phyloP scores from a whole-genome alignment of 2,113 vertebrate species.

The Bubalus kerabau region DNA sequence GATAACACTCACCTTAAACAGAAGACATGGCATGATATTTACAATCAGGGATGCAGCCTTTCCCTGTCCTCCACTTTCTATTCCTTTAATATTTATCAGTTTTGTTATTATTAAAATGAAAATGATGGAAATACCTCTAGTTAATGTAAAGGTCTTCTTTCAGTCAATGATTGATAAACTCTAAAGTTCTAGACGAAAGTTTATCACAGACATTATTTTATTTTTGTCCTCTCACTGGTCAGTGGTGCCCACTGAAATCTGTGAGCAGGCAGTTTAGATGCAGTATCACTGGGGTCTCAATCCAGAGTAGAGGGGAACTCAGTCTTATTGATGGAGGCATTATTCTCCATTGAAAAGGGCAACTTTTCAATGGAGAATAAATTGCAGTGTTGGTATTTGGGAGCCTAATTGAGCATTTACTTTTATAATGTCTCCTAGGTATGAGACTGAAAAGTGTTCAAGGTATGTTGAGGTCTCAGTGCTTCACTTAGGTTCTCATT shows the following conservation, averaged over 20 bases:
- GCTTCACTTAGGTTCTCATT: neutral
- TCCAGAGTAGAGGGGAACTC: neutral
- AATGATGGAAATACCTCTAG: neutral
- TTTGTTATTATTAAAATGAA: neutral
- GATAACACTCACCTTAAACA: neutral
- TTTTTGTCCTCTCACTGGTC: neutral
- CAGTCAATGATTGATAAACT: neutral
- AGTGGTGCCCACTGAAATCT: neutral
- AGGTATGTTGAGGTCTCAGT: neutral
- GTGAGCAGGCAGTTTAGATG: neutral
- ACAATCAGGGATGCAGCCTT: neutral
- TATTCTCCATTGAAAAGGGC: too few relatives aligned
- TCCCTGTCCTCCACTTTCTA: neutral
- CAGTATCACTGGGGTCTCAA: neutral
- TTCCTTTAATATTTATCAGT: neutral
- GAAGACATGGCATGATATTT: neutral
- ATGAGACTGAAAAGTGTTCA: conserved; percentile 17
- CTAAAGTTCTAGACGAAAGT: neutral
- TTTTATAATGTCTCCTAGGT: conserved; percentile 28
- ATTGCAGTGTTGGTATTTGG: neutral
- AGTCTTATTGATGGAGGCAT: neutral
- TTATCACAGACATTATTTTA: neutral
- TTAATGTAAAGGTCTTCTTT: neutral
- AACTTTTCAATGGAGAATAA: conserved; percentile 4
- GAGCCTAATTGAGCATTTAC: neutral